Evolutionary conservation across 1,140 invertebrate genomes (phyloP), one percentile per base, ranked within the genome.

Genomic region (Drosophila truncata): DNA sequence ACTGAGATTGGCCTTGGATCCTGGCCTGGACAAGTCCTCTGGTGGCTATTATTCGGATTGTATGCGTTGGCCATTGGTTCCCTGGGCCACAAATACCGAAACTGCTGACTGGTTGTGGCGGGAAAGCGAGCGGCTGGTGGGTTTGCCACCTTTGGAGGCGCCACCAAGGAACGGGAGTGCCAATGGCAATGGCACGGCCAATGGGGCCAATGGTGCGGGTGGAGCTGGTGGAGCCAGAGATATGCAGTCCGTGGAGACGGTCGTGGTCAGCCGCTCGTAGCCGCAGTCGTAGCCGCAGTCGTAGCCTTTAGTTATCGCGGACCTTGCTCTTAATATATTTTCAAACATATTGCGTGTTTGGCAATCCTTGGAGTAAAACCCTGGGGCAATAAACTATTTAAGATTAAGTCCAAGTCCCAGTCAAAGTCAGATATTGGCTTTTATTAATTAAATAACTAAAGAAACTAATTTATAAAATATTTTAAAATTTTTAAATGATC

Each of bases 1-100:
- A 3, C 93, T 98, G 44, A 95, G 97, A 83, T 97, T 97, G 87
- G 95, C 96, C 4, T 91, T 97, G 1, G 95, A 96, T 91, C 95
- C 73, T 93, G 95, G 86, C 95, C 94, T 78, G 96, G 96, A 69
- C 82, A 95, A 14, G 95, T 95, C 93, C 95, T 95, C 87, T 94
- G 94, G 96, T 94, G 93, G 91, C 57, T 92, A 80, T 52, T 91
- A 92, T 78, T 94, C 95, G 65, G 96, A 96, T 65, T 96, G 95
- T 78, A 85, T 91, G 27, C 78, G 76, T 0, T 81, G 61, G 3
- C 84, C 87, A 0, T 16, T 92, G 25, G 49, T 90, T 16, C 76
- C 83, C 7, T 92, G 78, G 49, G 93, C 93, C 2, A 92, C 82
- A 7, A 91, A 94, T 33, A 93, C 94, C 52, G 63, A 93, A 4